Percentiles rank a stretch among this genome's conserved stretches.
Evolutionary conservation across 2,888 invertebrate species (phyloP).

Genomic region (Drosophila helvetica): DNA sequence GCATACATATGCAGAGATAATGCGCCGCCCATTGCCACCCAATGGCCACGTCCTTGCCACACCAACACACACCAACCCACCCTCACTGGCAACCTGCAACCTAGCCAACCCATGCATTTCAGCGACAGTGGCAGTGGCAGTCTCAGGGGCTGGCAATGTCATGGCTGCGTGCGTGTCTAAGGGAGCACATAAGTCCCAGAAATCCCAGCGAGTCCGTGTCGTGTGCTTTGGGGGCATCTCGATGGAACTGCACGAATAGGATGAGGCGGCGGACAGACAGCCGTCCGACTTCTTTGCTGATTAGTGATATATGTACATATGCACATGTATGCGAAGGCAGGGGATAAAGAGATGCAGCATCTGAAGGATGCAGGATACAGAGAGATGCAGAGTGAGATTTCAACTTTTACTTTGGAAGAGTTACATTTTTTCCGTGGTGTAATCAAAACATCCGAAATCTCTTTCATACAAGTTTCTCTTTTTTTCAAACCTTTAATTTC

Average conservation of each 20-base stretch:
- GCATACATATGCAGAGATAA: constrained; percentile 65
- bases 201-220: constrained; percentile 54
- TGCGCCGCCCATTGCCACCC: constrained; percentile 43
- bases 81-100: background rate
- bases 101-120: constrained; percentile 21
- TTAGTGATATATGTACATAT: constrained; percentile 36
- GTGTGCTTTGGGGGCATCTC: constrained; percentile 31
- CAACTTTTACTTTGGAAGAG: no score
- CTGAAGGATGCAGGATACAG: no score
- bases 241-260: constrained; percentile 24
- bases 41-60: constrained; percentile 39
- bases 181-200: constrained; percentile 51
- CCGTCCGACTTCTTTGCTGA: constrained; percentile 34
- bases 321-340: constrained; percentile 7
- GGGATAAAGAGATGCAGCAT: background rate
- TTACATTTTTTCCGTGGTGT: no score
- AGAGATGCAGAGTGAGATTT: no score
- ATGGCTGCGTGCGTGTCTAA: constrained; percentile 56
- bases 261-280: constrained; percentile 20
- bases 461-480: no score
- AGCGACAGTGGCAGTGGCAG: constrained; percentile 14
- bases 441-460: no score
- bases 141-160: constrained; percentile 42
- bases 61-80: constrained; percentile 1
- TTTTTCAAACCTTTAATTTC: no score